Evolutionary conservation across 2,888 invertebrate genomes (phyloP), one percentile per base, ranked within the genome.

Genomic region (Cheilosia urbana): DNA sequence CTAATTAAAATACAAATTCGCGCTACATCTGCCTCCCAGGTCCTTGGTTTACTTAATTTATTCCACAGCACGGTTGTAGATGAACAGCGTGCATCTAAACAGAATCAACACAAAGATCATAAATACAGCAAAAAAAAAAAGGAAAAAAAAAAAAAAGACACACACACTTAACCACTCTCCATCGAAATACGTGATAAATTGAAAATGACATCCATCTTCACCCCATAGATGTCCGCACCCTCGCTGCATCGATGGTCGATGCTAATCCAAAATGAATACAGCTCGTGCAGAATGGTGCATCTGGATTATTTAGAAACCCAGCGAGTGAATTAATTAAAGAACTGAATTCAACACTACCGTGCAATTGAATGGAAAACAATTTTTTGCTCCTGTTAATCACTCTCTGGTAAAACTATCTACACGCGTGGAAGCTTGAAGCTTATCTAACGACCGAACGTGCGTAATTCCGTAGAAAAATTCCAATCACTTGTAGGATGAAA

Each of bases 181-280:
- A 34, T 27, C 47, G 45, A 53, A 40, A 53, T 57, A 69, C 68
- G 68, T 69, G 68, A 57, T 57, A 57, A 60, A 49, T 49, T 13
- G n/a, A 45, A 55, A 69, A 45, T 66, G 19, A 47, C 17, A 9
- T 15, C 11, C 24, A 51, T 51, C 51, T 51, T 24, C 24, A 51
- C 13, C 19, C 19, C 9, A 51, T 51, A 51, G 19, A 13, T 27
- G 5, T 1, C 0, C 19, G 9, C 13, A 49, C 24, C 45, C 42
- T 27, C 55, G 27, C 7, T 30, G 27, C 15, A 15, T 24, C 9
- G 24, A 19, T 19, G 62, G 11, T 5, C 17, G 27, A 9, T 51
- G 5, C 4, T 24, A 24, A 24, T 21, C 51, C 19, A 24, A 15
- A 21, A 15, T 11, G 13, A 51, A 9, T 37, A 13, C 37, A 1